phyloP scores from a whole-genome alignment of 2,888 invertebrate species.

The Alloplasta piceator region DNA sequence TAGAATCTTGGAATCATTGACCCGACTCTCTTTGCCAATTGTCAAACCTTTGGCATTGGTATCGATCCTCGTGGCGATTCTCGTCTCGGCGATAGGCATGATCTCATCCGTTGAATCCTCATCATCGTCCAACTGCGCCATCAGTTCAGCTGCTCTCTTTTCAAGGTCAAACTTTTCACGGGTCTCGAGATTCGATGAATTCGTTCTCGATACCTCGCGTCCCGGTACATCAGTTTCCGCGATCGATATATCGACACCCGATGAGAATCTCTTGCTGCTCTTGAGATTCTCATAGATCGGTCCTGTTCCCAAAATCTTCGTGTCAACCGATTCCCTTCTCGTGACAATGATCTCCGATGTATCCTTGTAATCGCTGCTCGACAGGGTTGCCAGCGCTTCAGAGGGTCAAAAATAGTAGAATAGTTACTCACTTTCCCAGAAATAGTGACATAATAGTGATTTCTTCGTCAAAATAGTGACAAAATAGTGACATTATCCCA shows the following conservation, averaged over 20 bases:
- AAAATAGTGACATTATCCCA: no score
- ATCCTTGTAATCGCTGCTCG: conserved; percentile 77
- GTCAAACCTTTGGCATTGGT: conserved; percentile 49
- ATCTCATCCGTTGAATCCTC: conserved; percentile 77
- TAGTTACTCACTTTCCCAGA: no score
- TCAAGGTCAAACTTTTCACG: conserved; percentile 77
- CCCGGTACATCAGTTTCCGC: conserved; percentile 73
- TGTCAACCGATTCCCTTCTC: background rate
- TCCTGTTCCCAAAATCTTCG: conserved; percentile 1
- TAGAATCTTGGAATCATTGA: conserved; percentile 53
- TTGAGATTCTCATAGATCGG: conserved; percentile 76
- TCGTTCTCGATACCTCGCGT: conserved; percentile 69
- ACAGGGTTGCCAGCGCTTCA: no score
- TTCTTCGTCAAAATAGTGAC: no score
- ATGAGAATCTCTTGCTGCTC: conserved; percentile 32
- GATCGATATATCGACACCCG: conserved; percentile 24
- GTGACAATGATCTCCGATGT: conserved; percentile 77
- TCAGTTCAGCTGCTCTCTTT: conserved; percentile 77
- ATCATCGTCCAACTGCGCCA: conserved; percentile 80
- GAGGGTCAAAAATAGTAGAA: no score
- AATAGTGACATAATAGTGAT: no score
- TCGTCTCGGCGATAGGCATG: conserved; percentile 69
- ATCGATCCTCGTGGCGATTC: conserved; percentile 54
- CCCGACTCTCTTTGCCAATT: conserved; percentile 59
- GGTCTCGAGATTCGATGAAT: conserved; percentile 76